phyloP scores from a whole-genome alignment of 2,113 vertebrate species.

The Enhydra lutris region DNA sequence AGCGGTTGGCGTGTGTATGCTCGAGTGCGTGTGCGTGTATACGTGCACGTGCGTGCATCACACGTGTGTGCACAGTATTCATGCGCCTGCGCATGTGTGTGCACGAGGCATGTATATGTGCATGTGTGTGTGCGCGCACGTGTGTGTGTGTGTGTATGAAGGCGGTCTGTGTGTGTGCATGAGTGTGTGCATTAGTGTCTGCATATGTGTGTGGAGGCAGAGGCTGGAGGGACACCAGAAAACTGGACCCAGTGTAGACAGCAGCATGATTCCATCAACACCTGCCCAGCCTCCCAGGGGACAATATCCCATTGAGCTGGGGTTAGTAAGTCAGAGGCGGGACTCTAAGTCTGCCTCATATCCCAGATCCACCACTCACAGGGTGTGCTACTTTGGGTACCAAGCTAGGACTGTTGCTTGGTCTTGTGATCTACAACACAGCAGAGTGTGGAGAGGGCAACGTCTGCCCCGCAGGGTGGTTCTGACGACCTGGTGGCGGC shows the following conservation, averaged over 20 bases:
- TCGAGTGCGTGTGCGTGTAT: fast-evolving
- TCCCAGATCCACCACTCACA: not conserved
- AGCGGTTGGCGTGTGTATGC: fast-evolving
- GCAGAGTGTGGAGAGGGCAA: too few relatives aligned
- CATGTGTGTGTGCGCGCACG: too few relatives aligned
- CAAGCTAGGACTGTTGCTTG: too few relatives aligned
- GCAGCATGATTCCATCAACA: fast-evolving
- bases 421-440: not conserved
- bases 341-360: not conserved
- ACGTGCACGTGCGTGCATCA: fast-evolving
- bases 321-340: not conserved
- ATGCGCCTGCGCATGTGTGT: not conserved
- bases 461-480: fast-evolving
- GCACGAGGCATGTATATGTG: fast-evolving
- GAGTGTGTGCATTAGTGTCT: too few relatives aligned
- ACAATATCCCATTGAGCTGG: fast-evolving
- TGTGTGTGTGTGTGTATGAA: too few relatives aligned
- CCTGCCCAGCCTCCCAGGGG: fast-evolving
- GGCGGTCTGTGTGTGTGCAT: too few relatives aligned
- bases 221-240: not conserved
- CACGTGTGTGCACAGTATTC: fast-evolving
- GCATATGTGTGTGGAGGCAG: not conserved
- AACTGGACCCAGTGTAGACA: fast-evolving
- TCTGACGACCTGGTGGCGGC: not conserved
- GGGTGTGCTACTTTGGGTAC: too few relatives aligned